Conservation (phyloP, 2,113 vertebrate species). For the Grammomys surdaster region DNA sequence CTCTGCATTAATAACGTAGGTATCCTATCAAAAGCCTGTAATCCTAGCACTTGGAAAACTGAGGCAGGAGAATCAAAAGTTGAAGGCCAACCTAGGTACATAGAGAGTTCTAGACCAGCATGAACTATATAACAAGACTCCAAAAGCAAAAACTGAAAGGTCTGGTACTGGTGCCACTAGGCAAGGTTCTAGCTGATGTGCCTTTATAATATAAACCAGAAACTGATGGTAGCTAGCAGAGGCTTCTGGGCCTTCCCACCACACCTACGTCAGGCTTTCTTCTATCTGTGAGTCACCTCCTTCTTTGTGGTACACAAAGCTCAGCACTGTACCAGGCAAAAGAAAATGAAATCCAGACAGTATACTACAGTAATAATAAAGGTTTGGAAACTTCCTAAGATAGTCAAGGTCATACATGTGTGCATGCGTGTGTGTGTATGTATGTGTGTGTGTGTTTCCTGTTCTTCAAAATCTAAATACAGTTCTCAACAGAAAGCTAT, state of each 20-base stretch:
- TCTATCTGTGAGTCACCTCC: not conserved
- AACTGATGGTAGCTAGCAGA: not conserved
- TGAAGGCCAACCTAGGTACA: not conserved
- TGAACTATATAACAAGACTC: not conserved
- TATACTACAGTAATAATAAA: constrained; percentile 13
- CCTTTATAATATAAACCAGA: not conserved
- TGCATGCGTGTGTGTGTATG: not conserved
- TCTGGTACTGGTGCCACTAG: not conserved
- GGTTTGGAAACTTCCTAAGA: not conserved
- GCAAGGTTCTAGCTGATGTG: constrained; percentile 12
- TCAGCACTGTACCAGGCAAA: not conserved
- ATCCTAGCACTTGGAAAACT: not conserved
- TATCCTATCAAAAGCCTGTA: not conserved
- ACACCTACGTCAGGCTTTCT: not conserved
- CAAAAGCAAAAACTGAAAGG: not conserved
- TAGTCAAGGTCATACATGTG: not conserved
- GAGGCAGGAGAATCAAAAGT: not conserved
- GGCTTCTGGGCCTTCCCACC: not conserved
- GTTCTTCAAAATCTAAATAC: constrained; percentile 20
- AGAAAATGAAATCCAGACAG: not conserved
- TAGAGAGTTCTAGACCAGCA: not conserved
- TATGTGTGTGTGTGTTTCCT: not conserved
- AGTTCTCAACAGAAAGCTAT: not conserved
- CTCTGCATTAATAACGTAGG: constrained; percentile 9
- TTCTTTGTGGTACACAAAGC: not conserved